Evolutionary conservation across 2,113 vertebrate species (phyloP).

Genomic region (Sphaerodactylus townsendi): DNA sequence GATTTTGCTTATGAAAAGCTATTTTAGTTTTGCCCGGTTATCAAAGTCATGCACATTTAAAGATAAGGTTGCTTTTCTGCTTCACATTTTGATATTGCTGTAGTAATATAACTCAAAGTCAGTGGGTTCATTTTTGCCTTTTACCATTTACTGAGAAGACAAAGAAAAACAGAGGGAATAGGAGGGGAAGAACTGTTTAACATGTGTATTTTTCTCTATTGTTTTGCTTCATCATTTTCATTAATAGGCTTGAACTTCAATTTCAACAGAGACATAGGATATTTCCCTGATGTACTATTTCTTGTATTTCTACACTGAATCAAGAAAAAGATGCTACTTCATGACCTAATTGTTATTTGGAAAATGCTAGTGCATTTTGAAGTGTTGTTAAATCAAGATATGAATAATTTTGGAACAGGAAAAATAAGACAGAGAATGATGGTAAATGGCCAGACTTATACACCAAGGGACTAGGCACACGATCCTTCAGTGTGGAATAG

Average conservation of each 20-base stretch:
- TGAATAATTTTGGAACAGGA: background rate
- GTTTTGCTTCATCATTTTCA: background rate
- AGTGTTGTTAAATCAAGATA: background rate
- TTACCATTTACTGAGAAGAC: no score
- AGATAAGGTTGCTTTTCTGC: background rate
- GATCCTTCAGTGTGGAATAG: background rate
- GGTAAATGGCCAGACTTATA: background rate
- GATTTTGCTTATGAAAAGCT: background rate
- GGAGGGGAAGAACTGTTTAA: no score
- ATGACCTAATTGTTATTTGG: background rate
- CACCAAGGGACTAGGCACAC: background rate
- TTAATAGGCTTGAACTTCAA: background rate
- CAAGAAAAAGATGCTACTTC: background rate
- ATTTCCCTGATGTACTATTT: background rate
- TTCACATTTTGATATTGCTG: constrained; percentile 17
- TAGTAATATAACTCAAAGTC: background rate
- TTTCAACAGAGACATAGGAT: background rate
- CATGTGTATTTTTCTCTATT: background rate
- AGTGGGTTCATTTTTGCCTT: background rate
- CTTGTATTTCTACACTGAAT: background rate
- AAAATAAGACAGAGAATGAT: no score
- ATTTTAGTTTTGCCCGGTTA: background rate
- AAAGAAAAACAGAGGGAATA: no score
- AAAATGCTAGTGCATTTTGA: background rate
- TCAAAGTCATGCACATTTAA: background rate